These are phyloP conservation scores for Coendou prehensilis DNA, from an alignment of 2,797 vertebrate genomes.

Conservation along the genomic window DNA sequence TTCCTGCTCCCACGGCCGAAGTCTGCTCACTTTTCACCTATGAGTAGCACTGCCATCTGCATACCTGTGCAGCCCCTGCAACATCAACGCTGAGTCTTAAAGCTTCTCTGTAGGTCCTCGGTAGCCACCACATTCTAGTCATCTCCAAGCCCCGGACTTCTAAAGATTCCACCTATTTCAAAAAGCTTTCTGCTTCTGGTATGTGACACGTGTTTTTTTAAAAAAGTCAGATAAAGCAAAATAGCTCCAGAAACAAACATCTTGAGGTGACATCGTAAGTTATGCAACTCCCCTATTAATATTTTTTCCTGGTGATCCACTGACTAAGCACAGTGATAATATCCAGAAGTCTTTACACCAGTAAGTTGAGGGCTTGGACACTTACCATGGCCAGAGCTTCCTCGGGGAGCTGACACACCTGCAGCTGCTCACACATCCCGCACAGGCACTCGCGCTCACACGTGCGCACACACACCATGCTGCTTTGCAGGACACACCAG, in stretches of 20 bases:
- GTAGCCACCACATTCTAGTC: background rate
- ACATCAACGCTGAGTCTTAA: background rate
- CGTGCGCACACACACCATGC: background rate
- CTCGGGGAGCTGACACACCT: background rate
- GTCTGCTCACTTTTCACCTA: background rate
- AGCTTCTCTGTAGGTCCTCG: background rate
- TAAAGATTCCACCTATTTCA: slow-evolving; percentile 40
- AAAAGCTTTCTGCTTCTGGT: slow-evolving; percentile 40
- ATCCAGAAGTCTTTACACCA: background rate
- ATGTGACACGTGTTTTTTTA: background rate
- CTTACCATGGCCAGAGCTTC: background rate
- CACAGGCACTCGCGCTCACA: background rate
- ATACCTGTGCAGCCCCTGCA: background rate
- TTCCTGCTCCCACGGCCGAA: background rate
- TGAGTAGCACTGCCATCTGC: background rate
- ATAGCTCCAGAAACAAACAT: slow-evolving; percentile 47
- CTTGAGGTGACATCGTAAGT: background rate
- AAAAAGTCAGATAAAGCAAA: slow-evolving; percentile 21
- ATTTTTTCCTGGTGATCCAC: slow-evolving; percentile 6
- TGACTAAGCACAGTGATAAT: slow-evolving; percentile 11
- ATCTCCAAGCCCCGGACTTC: background rate
- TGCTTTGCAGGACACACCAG: background rate
- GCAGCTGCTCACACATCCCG: background rate
- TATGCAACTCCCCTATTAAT: background rate
- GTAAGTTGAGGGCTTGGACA: background rate